These are phyloP conservation scores for Apocheima hispidaria DNA, from an alignment of 2,888 invertebrate genomes.

Conservation along the genomic window DNA sequence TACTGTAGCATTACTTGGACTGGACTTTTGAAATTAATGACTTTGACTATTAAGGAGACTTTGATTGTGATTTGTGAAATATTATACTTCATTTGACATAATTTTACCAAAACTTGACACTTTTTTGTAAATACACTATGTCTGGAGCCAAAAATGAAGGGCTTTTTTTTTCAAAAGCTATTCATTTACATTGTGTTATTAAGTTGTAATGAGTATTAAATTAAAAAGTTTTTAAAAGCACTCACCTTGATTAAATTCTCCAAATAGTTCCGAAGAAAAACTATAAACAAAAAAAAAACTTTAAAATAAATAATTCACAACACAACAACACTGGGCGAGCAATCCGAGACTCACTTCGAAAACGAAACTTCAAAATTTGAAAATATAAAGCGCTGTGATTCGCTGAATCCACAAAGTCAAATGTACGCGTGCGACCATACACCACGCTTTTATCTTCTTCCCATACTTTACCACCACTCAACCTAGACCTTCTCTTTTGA, in stretches of 20 bases:
- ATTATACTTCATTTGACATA: no score
- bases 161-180: no score
- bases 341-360: conserved; percentile 43
- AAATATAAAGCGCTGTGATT: conserved; percentile 53
- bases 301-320: conserved; percentile 43
- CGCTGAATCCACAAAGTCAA: conserved; percentile 55
- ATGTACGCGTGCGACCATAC: conserved; percentile 69
- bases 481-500: conserved; percentile 46
- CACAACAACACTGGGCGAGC: conserved; percentile 53
- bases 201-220: no score
- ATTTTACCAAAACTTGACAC: no score
- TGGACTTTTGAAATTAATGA: no score
- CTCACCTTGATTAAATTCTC: conserved; percentile 53
- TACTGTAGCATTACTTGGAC: no score
- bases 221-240: conserved; percentile 20
- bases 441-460: conserved; percentile 70
- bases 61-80: no score
- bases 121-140: no score
- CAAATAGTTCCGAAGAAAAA: conserved; percentile 50
- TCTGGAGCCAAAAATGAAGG: no score
- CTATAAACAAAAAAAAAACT: conserved; percentile 42
- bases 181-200: no score
- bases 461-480: conserved; percentile 56
- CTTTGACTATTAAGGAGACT: no score
- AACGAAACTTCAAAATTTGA: conserved; percentile 49